phyloP scores from a whole-genome alignment of 2,113 vertebrate genomes.

The Megaleporinus macrocephalus region DNA sequence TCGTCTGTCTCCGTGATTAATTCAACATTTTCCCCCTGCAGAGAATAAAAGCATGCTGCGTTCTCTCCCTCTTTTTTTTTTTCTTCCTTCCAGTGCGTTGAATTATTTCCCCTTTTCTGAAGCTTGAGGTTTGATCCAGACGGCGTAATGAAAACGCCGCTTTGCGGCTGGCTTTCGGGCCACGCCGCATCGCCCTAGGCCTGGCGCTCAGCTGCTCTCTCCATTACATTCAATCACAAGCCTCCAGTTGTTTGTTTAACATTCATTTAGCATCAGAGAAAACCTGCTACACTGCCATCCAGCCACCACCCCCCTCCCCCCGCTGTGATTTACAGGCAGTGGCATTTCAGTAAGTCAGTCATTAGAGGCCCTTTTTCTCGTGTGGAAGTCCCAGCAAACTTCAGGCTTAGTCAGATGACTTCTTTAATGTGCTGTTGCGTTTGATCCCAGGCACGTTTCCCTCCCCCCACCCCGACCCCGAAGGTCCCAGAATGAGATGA shows the following conservation, averaged over 20 bases:
- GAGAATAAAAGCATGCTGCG: constrained; percentile 24
- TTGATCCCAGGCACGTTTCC: constrained; percentile 19
- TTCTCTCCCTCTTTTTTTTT: not conserved
- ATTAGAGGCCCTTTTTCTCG: constrained; percentile 39
- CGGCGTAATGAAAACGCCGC: constrained; percentile 3
- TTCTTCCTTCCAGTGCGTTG: not conserved
- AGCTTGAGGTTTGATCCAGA: constrained; percentile 19
- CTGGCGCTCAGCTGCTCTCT: constrained; percentile 29
- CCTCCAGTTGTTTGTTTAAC: constrained; percentile 59
- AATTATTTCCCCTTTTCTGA: constrained; percentile 5
- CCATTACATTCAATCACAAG: constrained; percentile 45
- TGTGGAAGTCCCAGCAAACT: constrained; percentile 13
- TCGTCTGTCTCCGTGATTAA: constrained; percentile 37
- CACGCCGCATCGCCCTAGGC: not conserved
- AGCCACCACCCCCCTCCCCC: not conserved
- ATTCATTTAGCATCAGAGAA: constrained; percentile 45
- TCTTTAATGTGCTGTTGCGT: constrained; percentile 44
- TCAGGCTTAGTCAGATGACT: constrained; percentile 20
- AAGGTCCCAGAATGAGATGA: constrained; percentile 30
- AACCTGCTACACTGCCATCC: constrained; percentile 47
- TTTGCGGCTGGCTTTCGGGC: not conserved
- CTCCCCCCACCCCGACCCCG: not conserved
- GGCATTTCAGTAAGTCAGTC: constrained; percentile 51
- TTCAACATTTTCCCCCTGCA: constrained; percentile 34
- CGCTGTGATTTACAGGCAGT: constrained; percentile 38